Evolutionary conservation across 2,888 invertebrate genomes (phyloP).

Genomic region (Drosophila subsilvestris): DNA sequence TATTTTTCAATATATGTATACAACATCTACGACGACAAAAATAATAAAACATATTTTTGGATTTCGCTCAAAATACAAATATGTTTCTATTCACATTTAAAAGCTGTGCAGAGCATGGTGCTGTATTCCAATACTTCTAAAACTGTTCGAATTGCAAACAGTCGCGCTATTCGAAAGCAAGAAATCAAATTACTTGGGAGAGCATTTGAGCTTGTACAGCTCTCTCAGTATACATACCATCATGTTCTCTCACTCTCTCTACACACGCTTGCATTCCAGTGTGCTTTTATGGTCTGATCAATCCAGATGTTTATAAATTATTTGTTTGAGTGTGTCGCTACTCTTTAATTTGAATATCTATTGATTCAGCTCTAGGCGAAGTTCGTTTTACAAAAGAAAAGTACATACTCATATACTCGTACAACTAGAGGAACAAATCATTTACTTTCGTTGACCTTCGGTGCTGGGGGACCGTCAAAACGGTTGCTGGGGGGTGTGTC

Average conservation of each 20-base stretch:
- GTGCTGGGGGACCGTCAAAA: neutral
- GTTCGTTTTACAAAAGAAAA: neutral
- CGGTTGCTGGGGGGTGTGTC: neutral
- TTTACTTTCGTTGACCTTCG: conserved; percentile 8
- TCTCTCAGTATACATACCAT: neutral
- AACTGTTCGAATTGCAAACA: neutral
- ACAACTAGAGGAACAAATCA: neutral
- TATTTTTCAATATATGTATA: conserved; percentile 67
- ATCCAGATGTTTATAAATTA: neutral
- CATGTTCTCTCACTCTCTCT: neutral
- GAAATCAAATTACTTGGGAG: no score
- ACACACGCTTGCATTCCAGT: neutral
- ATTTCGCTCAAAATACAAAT: conserved; percentile 64
- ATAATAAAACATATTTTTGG: conserved; percentile 70
- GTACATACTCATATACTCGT: neutral
- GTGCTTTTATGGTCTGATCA: neutral
- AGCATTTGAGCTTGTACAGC: no score
- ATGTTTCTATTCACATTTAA: neutral
- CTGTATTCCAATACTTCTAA: neutral
- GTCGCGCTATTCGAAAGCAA: no score
- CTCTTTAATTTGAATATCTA: neutral
- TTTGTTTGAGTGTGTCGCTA: conserved; percentile 12
- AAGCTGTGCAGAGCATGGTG: no score
- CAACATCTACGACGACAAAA: conserved; percentile 50
- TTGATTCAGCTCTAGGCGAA: no score